Percentiles rank a stretch among this genome's conserved stretches.
Evolutionary conservation across 2,113 vertebrate species (phyloP).

Genomic region (Cygnus buccinator): DNA sequence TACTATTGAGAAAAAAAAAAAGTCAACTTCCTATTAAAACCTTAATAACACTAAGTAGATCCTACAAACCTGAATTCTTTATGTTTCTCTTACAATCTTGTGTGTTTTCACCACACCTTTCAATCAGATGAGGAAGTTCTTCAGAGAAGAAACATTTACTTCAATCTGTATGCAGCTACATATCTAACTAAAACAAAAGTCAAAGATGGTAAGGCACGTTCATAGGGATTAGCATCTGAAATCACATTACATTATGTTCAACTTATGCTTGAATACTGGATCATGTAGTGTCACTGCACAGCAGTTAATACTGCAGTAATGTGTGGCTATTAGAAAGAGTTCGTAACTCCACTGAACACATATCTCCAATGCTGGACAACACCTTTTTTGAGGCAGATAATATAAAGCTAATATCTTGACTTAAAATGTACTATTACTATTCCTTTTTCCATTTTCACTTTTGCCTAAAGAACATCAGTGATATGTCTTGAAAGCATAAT

Average conservation of each 20-base stretch:
- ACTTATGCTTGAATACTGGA: neutral
- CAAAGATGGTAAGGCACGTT: neutral
- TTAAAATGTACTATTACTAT: neutral
- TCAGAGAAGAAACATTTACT: neutral
- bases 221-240: neutral
- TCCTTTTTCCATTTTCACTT: neutral
- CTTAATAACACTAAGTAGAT: neutral
- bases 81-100: neutral
- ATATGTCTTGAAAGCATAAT: neutral
- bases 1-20: neutral
- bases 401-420: neutral
- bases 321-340: neutral
- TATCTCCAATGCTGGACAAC: neutral
- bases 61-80: neutral
- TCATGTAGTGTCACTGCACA: neutral
- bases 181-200: neutral
- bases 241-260: neutral
- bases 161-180: neutral
- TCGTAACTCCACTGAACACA: neutral
- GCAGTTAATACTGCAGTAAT: neutral
- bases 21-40: neutral
- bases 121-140: neutral
- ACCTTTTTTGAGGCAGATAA: neutral
- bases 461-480: neutral
- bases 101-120: neutral